Evolutionary conservation across 2,797 vertebrate genomes (phyloP), one percentile per base, ranked within the genome.

Genomic region (Ptychobarbus kaznakovi): DNA sequence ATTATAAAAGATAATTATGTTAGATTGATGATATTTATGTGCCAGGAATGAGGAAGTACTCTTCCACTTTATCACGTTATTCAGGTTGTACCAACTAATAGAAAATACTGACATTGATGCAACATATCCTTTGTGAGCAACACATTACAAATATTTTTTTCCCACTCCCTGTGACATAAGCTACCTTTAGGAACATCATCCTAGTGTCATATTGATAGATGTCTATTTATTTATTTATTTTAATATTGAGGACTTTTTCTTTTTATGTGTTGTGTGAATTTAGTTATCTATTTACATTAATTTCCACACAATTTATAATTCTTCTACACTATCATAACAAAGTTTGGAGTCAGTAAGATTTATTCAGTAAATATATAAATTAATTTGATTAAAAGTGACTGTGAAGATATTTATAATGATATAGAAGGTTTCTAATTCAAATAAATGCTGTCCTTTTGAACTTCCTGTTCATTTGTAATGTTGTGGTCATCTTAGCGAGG

Each of bases 1-100:
- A 75, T 75, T 75, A 38, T 65, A 65, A 66, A 75, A 75, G 7
- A 63, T 53, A 69, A 58, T 44, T 46, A 46, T 32, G 25, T 82
- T 74, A 46, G 40, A 22, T 28, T 74, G 25, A 72, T 44, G 2
- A 53, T 58, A 80, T 65, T 22, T 46, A 22, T 28, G 5, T 32
- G 6, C 16, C 35, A 81, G 51, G 13, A 58, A 25, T 11, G 15
- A 20, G 13, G 13, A 28, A 56, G 32, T 20, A 4, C 12, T 2
- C 46, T 70, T 22, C 28, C 66, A 42, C 10, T 58, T 18, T 35
- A 40, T 32, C 32, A 32, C 2, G 25, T 35, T 25, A 35, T 49
- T n/a, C 13, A n/a, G 40, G 28, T 35, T 53, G 28, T 13, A 65
- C n/a, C 18, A 58, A n/a, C 2, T 42, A 79, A 65, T 18, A 65